phyloP scores from a whole-genome alignment of 2,113 vertebrate genomes.

The cat (Felis catus) region DNA sequence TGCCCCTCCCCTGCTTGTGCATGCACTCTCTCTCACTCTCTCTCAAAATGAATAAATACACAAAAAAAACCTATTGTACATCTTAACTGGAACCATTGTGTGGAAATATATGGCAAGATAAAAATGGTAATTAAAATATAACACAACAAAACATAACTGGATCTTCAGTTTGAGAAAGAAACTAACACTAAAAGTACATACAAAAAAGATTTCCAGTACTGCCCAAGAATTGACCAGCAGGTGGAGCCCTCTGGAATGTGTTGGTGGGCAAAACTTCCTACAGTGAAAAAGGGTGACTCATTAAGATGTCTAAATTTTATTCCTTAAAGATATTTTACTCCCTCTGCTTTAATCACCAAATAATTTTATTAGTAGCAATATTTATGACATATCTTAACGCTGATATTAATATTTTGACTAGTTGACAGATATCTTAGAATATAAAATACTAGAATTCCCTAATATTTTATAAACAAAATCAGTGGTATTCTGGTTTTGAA shows the following conservation, averaged over 20 bases:
- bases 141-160: background rate
- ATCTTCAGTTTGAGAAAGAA: background rate
- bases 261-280: background rate
- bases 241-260: background rate
- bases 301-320: background rate
- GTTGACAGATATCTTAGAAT: background rate
- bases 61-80: background rate
- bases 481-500: slow-evolving; percentile 8
- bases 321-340: background rate
- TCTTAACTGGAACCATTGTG: background rate
- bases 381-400: background rate
- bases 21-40: no score
- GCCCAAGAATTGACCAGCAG: background rate
- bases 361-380: background rate
- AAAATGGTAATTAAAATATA: slow-evolving; percentile 4
- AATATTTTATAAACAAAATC: background rate
- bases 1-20: no score
- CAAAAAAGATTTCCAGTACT: background rate
- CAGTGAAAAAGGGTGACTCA: background rate
- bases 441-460: background rate
- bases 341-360: background rate
- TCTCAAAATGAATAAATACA: no score
- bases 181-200: background rate
- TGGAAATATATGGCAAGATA: background rate
- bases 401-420: background rate